Percentiles rank a stretch among this genome's conserved stretches.
These are phyloP conservation scores for Hirundo rustica DNA, from an alignment of 2,797 vertebrate genomes.

Conservation along the genomic window DNA sequence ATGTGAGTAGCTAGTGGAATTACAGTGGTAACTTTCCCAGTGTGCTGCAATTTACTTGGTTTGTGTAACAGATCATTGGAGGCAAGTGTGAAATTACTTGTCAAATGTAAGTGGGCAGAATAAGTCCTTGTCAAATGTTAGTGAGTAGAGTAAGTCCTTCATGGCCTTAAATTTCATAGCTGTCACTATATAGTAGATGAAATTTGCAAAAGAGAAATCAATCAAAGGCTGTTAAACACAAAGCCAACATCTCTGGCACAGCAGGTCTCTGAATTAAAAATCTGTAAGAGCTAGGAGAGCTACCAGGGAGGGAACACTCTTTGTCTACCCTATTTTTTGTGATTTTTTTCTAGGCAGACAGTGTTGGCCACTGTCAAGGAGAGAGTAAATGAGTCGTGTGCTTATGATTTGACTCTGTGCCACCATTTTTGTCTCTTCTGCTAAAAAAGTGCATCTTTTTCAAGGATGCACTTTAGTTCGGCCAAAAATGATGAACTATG, in stretches of 20 bases:
- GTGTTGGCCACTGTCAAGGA: background rate
- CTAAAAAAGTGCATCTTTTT: background rate
- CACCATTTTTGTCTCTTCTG: background rate
- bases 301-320: background rate
- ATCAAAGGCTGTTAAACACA: background rate
- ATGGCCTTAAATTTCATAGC: background rate
- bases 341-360: background rate
- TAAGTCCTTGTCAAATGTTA: background rate
- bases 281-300: background rate
- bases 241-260: background rate
- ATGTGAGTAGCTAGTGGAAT: background rate
- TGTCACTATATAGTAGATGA: background rate
- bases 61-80: background rate
- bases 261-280: background rate
- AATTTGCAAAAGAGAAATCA: background rate
- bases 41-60: background rate
- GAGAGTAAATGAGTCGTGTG: background rate
- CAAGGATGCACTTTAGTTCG: background rate
- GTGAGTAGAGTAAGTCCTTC: background rate
- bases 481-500: background rate
- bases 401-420: background rate
- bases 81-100: background rate
- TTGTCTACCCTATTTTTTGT: background rate
- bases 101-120: background rate
- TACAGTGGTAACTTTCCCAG: background rate